Conservation (phyloP, 2,113 vertebrate genomes). For the Brienomyrus longianalis region DNA sequence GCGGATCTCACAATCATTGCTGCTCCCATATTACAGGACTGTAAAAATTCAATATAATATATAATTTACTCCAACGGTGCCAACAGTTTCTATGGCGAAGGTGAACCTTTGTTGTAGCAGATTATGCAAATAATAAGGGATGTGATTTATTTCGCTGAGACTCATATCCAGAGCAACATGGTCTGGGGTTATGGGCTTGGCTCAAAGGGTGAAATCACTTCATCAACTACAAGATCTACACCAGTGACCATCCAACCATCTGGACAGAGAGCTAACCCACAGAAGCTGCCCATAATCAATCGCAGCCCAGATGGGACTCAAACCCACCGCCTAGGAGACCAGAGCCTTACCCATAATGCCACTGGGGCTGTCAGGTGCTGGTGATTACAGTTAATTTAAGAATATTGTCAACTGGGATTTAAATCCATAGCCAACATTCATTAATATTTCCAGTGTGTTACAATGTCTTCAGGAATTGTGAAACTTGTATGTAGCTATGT, state of each 20-base stretch:
- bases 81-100: background rate
- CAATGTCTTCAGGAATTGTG: background rate
- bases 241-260: background rate
- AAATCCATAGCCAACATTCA: background rate
- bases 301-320: slow-evolving; percentile 6
- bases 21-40: background rate
- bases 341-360: slow-evolving; percentile 46
- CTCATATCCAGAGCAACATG: background rate
- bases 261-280: background rate
- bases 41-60: background rate
- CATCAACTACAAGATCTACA: background rate
- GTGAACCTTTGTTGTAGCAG: background rate
- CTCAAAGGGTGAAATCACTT: background rate
- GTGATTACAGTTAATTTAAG: background rate
- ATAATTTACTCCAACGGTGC: background rate
- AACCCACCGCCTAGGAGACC: slow-evolving; percentile 47
- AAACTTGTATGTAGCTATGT: background rate
- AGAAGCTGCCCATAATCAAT: background rate
- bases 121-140: background rate
- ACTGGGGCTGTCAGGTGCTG: slow-evolving; percentile 1
- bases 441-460: background rate
- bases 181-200: background rate
- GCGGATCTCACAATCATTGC: background rate
- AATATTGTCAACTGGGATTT: background rate
- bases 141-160: background rate